Percentiles rank a stretch among this genome's conserved stretches.
Evolutionary conservation across 1,140 invertebrate genomes (phyloP).

Genomic region (Leptinotarsa undecemlineata): DNA sequence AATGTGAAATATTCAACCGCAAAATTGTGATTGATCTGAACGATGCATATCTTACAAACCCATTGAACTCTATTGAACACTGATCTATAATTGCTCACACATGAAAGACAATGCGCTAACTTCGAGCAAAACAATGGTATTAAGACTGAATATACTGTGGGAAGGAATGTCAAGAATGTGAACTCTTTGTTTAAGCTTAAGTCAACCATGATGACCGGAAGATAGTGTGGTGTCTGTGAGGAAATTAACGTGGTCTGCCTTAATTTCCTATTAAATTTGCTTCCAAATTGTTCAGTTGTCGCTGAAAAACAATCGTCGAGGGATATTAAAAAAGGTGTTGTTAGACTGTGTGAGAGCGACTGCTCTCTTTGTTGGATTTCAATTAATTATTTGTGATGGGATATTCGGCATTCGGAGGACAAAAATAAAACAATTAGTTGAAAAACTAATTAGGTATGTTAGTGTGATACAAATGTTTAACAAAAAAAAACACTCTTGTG

Average conservation of each 20-base stretch:
- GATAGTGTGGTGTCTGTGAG: conserved; percentile 6
- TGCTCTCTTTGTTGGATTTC: too few species aligned
- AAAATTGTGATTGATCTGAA: too few species aligned
- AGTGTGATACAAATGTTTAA: too few species aligned
- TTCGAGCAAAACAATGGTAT: conserved; percentile 14
- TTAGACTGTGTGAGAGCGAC: background rate
- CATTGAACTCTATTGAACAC: background rate
- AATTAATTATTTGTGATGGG: too few species aligned
- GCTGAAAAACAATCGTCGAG: background rate
- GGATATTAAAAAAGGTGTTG: background rate
- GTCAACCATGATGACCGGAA: conserved; percentile 34
- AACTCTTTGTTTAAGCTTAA: conserved; percentile 28
- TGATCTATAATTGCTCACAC: background rate
- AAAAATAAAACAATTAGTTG: too few species aligned
- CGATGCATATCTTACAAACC: too few species aligned
- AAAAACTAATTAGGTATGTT: too few species aligned
- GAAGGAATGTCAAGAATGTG: conserved; percentile 34
- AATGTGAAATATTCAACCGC: too few species aligned
- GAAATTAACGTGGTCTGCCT: conserved; percentile 21
- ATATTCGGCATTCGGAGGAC: too few species aligned
- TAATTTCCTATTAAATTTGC: conserved; percentile 8
- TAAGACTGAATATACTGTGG: conserved; percentile 27
- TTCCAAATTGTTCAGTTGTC: background rate
- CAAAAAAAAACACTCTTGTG: too few species aligned
- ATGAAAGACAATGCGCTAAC: conserved; percentile 14